These are phyloP conservation scores for Megaptera novaeangliae DNA, from an alignment of 2,113 vertebrate species.

Conservation along the genomic window DNA sequence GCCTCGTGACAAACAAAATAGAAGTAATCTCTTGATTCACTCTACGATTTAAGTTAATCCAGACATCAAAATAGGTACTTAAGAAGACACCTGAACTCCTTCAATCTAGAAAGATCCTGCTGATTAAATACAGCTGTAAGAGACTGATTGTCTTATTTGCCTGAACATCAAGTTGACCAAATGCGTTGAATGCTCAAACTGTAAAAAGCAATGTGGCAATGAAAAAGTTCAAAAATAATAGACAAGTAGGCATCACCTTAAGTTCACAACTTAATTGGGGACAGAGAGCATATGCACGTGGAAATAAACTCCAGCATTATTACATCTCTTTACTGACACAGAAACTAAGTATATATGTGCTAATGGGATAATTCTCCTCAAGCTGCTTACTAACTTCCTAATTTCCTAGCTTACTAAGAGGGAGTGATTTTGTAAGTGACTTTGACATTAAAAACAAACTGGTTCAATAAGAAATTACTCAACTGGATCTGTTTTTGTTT, in stretches of 20 bases:
- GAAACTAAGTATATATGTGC: neutral
- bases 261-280: neutral
- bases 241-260: neutral
- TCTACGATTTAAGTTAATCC: neutral
- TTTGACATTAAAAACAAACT: conserved; percentile 55
- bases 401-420: neutral
- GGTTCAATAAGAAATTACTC: conserved; percentile 53
- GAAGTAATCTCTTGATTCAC: neutral
- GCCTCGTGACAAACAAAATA: neutral
- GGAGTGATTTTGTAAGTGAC: conserved; percentile 57
- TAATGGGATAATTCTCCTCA: conserved; percentile 35
- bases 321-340: neutral
- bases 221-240: neutral
- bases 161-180: neutral
- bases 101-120: neutral
- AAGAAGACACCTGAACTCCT: neutral
- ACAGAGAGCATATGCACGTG: neutral
- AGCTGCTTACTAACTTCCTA: conserved; percentile 28
- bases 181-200: neutral
- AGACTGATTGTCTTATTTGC: neutral
- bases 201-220: neutral
- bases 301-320: neutral
- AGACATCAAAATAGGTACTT: neutral
- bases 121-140: neutral
- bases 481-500: conserved; percentile 10